Evolutionary conservation across 2,888 invertebrate genomes (phyloP).

Genomic region (Sarcophaga carnaria): DNA sequence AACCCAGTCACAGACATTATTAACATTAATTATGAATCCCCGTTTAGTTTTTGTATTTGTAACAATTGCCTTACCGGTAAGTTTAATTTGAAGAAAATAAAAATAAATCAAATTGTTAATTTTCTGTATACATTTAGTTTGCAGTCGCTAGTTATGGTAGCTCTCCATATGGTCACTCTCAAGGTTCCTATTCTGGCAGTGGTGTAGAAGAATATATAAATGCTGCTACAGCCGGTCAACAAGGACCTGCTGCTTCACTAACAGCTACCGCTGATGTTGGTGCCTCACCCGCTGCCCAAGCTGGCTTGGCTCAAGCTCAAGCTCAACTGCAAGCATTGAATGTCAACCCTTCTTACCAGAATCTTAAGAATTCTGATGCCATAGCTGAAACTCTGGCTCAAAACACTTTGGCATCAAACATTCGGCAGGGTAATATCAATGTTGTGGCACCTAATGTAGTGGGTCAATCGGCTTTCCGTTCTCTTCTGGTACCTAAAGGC

Average conservation of each 20-base stretch:
- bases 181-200: slow-evolving; percentile 63
- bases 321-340: slow-evolving; percentile 76
- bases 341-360: slow-evolving; percentile 75
- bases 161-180: slow-evolving; percentile 20
- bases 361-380: slow-evolving; percentile 77
- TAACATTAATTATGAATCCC: slow-evolving; percentile 73
- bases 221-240: slow-evolving; percentile 73
- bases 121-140: slow-evolving; percentile 42
- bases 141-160: slow-evolving; percentile 51
- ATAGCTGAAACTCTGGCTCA: slow-evolving; percentile 79
- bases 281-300: slow-evolving; percentile 75
- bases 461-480: slow-evolving; percentile 78
- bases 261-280: slow-evolving; percentile 76
- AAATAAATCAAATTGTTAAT: slow-evolving; percentile 4
- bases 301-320: slow-evolving; percentile 75
- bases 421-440: slow-evolving; percentile 78
- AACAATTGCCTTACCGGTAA: slow-evolving; percentile 79
- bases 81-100: slow-evolving; percentile 66
- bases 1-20: slow-evolving; percentile 1
- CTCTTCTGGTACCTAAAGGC: slow-evolving; percentile 77
- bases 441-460: slow-evolving; percentile 79
- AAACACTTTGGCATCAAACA: slow-evolving; percentile 76
- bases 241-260: slow-evolving; percentile 72
- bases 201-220: slow-evolving; percentile 77
- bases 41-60: slow-evolving; percentile 77